These are phyloP conservation scores for Meles meles DNA, from an alignment of 2,113 vertebrate species.

Conservation along the genomic window DNA sequence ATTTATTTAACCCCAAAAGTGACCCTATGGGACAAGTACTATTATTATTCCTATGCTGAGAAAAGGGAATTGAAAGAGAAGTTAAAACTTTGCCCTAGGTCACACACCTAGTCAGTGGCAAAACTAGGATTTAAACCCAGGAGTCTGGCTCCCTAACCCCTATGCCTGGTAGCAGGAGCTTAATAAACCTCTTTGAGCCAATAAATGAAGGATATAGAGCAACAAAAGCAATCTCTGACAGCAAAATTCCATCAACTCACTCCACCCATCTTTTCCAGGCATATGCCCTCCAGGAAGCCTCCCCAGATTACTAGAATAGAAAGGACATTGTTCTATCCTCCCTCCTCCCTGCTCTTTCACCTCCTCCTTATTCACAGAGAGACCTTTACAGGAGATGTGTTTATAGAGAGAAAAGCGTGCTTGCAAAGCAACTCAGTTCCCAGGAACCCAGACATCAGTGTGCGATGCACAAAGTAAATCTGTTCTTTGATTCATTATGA, in stretches of 20 bases:
- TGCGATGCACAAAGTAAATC: background rate
- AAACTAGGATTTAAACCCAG: background rate
- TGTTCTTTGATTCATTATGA: background rate
- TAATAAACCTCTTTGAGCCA: background rate
- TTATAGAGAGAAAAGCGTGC: background rate
- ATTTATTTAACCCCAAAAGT: background rate
- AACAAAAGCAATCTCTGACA: slow-evolving; percentile 39
- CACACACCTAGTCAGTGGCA: background rate
- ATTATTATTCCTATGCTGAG: background rate
- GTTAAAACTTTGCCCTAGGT: background rate
- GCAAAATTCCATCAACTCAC: slow-evolving; percentile 38
- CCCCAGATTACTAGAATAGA: slow-evolving; percentile 42
- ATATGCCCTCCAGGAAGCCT: slow-evolving; percentile 29
- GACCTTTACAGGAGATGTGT: background rate
- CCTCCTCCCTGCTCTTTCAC: background rate
- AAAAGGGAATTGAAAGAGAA: background rate
- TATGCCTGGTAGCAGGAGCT: background rate
- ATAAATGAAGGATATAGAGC: background rate
- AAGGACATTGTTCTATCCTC: slow-evolving; percentile 45
- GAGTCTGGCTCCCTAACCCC: background rate
- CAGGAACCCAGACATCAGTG: background rate
- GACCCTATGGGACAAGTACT: background rate
- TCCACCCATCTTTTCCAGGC: slow-evolving; percentile 50
- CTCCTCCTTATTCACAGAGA: background rate
- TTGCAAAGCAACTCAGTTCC: slow-evolving; percentile 17